Evolutionary conservation across 2,888 invertebrate genomes (phyloP), one percentile per base, ranked within the genome.

Genomic region (Nysson spinosus): DNA sequence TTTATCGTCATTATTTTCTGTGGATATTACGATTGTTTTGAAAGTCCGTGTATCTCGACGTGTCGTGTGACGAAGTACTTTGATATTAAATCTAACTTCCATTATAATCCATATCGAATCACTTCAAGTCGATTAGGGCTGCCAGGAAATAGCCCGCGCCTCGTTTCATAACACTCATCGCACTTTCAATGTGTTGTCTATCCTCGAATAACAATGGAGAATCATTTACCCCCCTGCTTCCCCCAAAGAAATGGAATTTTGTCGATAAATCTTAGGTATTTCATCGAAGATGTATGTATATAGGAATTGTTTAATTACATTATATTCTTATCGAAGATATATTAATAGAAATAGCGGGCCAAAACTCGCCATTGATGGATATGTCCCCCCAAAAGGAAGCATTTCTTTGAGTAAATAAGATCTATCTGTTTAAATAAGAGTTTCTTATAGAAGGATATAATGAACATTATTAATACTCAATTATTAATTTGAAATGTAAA

Each of bases 21-120:
- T n/a, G 14, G 7, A 17, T 1, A 39, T 50, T 30, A 30, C 26
- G 28, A 30, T 44, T 30, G 35, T 3, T 14, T 22, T 32, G 12
- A 26, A 17, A 19, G 20, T 7, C 5, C 19, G 5, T 16, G 19
- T 24, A 16, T 34, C 43, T 26, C 46, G 26, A 32, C 24, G 26
- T 22, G 28, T 35, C 34, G 46, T 19, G 34, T 4, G n/a, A 14
- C 17, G 39, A 50, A 69, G 54, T 22, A 57, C 34, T 67, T 66
- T 46, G 67, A 51, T 62, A 68, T 67, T 68, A 71, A 75, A 72
- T 74, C 70, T 68, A 69, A 75, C 69, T 69, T 58, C 78, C 75
- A 79, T 78, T 73, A 77, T 78, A 78, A 78, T 79, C 75, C 75
- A 76, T 75, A 79, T 79, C 77, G 83, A 84, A 84, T 84, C 83